Evolutionary conservation across 2,797 vertebrate genomes (phyloP).

Genomic region (Chromobotia macracanthus): DNA sequence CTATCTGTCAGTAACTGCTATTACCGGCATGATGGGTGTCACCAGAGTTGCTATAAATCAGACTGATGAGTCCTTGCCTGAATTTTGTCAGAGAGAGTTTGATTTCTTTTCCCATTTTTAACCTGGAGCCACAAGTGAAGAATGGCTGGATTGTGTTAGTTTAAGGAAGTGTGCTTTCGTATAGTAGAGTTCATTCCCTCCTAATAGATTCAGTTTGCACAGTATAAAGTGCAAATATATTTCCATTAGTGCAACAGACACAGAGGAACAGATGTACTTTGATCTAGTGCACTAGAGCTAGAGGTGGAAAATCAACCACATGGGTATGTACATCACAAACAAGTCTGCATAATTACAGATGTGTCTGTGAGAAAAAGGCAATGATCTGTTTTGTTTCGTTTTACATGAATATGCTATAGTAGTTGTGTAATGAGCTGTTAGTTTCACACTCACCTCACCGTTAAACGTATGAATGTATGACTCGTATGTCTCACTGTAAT

Average conservation of each 20-base stretch:
- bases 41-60: constrained; percentile 54
- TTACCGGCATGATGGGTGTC: constrained; percentile 60
- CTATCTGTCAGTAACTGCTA: constrained; percentile 57
- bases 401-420: not conserved
- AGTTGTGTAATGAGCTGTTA: not conserved
- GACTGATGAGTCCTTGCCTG: constrained; percentile 55
- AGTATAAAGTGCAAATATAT: constrained; percentile 26
- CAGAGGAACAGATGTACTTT: constrained; percentile 21
- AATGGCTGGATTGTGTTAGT: constrained; percentile 53
- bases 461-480: not conserved
- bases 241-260: constrained; percentile 3
- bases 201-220: constrained; percentile 29
- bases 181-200: constrained; percentile 29
- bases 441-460: not conserved
- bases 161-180: constrained; percentile 44
- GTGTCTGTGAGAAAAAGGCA: not conserved
- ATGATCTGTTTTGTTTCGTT: not conserved
- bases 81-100: constrained; percentile 52
- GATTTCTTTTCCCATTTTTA: constrained; percentile 51
- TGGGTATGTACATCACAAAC: constrained; percentile 7
- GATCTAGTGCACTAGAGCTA: constrained; percentile 13
- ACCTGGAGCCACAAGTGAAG: constrained; percentile 44
- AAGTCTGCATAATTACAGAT: constrained; percentile 9
- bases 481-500: not conserved
- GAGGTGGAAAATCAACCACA: not conserved